A percentile compares a stretch with the other conserved stretches of the same genome.
Conservation (phyloP, 2,797 vertebrate genomes). For the Neostethus bicornis region DNA sequence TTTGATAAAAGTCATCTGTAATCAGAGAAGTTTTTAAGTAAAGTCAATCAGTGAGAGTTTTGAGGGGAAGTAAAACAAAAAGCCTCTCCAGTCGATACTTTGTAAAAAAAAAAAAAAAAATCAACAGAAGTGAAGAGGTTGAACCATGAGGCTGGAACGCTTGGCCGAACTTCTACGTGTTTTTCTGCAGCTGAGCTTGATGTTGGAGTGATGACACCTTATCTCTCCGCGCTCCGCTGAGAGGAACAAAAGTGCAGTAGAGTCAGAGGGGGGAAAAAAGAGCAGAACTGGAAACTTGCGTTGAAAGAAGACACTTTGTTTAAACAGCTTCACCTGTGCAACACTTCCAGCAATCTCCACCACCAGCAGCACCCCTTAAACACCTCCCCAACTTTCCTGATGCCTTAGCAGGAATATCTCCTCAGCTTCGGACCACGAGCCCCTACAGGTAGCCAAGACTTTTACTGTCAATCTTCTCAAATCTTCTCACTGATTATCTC, state of each 20-base stretch:
- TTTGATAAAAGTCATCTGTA: no score
- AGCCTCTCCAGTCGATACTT: slow-evolving; percentile 18
- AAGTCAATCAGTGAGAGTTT: slow-evolving; percentile 2
- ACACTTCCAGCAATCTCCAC: slow-evolving; percentile 41
- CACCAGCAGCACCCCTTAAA: no score
- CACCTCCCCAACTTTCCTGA: slow-evolving; percentile 1
- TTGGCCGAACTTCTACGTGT: slow-evolving; percentile 18
- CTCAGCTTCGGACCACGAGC: not conserved
- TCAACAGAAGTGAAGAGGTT: slow-evolving; percentile 32
- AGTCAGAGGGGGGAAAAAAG: slow-evolving; percentile 25
- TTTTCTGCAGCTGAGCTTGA: slow-evolving; percentile 39
- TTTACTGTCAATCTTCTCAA: not conserved
- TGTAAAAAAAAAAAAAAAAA: no score
- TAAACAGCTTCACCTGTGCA: slow-evolving; percentile 65
- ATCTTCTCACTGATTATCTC: not conserved
- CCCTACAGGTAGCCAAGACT: not conserved
- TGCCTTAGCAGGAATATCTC: slow-evolving; percentile 19
- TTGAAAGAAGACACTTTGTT: slow-evolving; percentile 77
- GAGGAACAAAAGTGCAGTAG: slow-evolving; percentile 57
- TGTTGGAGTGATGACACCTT: slow-evolving; percentile 65
- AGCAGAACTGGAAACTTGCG: slow-evolving; percentile 55
- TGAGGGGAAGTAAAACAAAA: not conserved
- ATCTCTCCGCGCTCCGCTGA: slow-evolving; percentile 51
- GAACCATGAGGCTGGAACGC: slow-evolving; percentile 30
- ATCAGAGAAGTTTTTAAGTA: no score